Percentiles rank a stretch among this genome's conserved stretches.
Evolutionary conservation across 2,797 vertebrate genomes (phyloP).

Genomic region (Champsocephalus gunnari): DNA sequence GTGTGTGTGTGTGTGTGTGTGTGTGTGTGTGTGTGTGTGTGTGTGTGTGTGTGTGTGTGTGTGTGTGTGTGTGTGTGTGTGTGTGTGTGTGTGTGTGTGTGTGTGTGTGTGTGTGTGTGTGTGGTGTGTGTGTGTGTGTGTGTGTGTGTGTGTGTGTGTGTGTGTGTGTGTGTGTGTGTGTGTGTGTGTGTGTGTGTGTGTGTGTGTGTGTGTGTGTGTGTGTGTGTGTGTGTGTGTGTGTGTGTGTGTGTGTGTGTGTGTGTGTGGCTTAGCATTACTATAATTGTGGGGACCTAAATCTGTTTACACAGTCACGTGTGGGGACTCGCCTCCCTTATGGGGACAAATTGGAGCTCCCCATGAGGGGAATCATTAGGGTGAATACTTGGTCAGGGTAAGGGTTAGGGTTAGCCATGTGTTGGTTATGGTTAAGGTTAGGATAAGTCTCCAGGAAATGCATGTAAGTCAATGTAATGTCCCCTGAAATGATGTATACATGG

Average conservation of each 20-base stretch:
- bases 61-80: too few relatives aligned
- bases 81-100: background rate
- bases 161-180: background rate
- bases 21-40: background rate
- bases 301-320: too few relatives aligned
- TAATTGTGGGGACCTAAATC: too few relatives aligned
- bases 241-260: background rate
- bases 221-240: background rate
- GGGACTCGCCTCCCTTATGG: too few relatives aligned
- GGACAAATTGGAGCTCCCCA: too few relatives aligned
- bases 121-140: background rate
- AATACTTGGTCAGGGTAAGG: too few relatives aligned
- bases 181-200: background rate
- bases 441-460: too few relatives aligned
- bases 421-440: too few relatives aligned
- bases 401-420: too few relatives aligned
- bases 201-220: background rate
- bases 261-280: background rate
- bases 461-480: too few relatives aligned
- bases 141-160: background rate
- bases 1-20: conserved; percentile 8
- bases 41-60: background rate
- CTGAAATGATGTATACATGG: too few relatives aligned
- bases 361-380: too few relatives aligned
- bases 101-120: background rate